These are phyloP conservation scores for Cryptocheilus praepositus DNA, from an alignment of 2,888 invertebrate genomes.

Conservation along the genomic window DNA sequence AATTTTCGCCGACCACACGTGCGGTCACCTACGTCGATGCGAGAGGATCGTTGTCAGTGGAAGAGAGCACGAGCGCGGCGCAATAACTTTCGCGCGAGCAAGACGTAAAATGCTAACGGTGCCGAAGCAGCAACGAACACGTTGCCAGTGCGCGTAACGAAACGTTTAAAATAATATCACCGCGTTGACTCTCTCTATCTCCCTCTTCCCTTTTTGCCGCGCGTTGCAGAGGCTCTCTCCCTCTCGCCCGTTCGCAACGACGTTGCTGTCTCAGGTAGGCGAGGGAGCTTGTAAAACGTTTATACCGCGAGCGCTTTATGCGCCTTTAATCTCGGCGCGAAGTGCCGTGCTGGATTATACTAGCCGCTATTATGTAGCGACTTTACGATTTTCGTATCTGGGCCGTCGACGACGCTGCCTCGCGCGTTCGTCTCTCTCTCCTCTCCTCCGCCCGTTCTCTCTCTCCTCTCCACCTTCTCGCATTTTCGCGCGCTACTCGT, in stretches of 20 bases:
- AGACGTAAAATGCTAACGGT: conserved; percentile 31
- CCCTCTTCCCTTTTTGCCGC: background rate
- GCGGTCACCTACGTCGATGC: conserved; percentile 5
- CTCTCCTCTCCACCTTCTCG: background rate
- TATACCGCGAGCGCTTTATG: conserved; percentile 59
- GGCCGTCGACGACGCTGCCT: conserved; percentile 47
- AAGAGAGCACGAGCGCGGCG: background rate
- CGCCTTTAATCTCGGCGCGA: conserved; percentile 66
- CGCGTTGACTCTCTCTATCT: background rate
- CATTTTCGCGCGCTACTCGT: background rate
- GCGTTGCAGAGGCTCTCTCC: too few relatives aligned
- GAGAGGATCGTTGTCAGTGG: background rate
- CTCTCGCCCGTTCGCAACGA: conserved; percentile 5
- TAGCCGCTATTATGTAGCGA: conserved; percentile 66
- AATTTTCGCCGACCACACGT: conserved; percentile 1
- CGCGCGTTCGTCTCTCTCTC: conserved; percentile 7
- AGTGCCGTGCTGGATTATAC: conserved; percentile 59
- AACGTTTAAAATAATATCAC: conserved; percentile 28
- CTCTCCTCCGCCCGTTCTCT: too few relatives aligned
- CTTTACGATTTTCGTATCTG: conserved; percentile 72
- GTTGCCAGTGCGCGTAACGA: conserved; percentile 28
- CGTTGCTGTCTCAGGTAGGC: conserved; percentile 20
- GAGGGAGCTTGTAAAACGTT: conserved; percentile 50
- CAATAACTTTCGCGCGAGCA: conserved; percentile 1
- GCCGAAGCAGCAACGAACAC: conserved; percentile 20